Evolutionary conservation across 2,888 invertebrate species (phyloP).

Genomic region (Cephus rjabovi): DNA sequence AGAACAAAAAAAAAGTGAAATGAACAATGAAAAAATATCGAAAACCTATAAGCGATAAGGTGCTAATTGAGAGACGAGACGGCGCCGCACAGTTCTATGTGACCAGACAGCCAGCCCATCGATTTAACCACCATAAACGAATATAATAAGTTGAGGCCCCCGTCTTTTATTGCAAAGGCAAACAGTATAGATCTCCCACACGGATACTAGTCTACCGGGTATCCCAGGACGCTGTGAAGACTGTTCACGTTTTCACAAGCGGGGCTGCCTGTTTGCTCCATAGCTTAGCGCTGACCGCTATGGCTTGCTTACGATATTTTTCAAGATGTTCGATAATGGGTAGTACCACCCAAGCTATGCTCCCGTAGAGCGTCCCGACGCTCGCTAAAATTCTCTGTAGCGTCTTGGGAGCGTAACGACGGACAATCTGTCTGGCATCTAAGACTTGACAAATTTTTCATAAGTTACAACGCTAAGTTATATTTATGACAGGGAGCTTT

Average conservation of each 20-base stretch:
- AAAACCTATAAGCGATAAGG: conserved; percentile 63
- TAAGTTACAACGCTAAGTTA: conserved; percentile 46
- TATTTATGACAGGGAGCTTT: conserved; percentile 41
- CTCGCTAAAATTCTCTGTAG: background rate
- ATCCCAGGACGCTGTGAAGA: background rate
- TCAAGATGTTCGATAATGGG: conserved; percentile 8
- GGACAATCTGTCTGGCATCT: conserved; percentile 4
- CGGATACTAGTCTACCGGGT: background rate
- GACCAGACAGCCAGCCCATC: conserved; percentile 25
- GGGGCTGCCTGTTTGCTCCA: conserved; percentile 16
- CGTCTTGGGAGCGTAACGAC: background rate
- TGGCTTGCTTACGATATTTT: conserved; percentile 26
- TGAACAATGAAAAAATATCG: conserved; percentile 51
- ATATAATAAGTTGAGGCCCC: conserved; percentile 32
- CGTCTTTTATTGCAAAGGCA: conserved; percentile 23
- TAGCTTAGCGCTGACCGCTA: conserved; percentile 19
- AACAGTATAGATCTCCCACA: conserved; percentile 8
- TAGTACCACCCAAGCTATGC: background rate
- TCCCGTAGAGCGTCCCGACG: background rate
- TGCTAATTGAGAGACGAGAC: conserved; percentile 63
- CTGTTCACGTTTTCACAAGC: conserved; percentile 1
- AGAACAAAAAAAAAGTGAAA: background rate
- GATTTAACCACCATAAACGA: conserved; percentile 32
- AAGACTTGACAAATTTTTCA: conserved; percentile 51
- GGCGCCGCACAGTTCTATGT: conserved; percentile 41